A percentile compares a stretch with the other conserved stretches of the same genome.
phyloP scores from a whole-genome alignment of 2,888 invertebrate species.

The Heliconius ethilla region DNA sequence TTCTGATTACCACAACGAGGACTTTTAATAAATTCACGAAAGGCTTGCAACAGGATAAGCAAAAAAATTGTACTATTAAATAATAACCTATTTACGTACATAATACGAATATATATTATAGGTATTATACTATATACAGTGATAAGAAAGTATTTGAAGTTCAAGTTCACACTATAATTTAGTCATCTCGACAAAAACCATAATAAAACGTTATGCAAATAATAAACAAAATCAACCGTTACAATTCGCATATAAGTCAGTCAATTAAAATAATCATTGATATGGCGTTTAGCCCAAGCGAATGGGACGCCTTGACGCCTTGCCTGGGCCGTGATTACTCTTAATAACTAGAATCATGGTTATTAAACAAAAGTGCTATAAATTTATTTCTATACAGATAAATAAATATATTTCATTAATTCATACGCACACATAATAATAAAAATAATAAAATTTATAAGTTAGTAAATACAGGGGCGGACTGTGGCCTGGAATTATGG shows the following conservation, averaged over 20 bases:
- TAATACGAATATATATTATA: too few relatives aligned
- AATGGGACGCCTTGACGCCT: constrained; percentile 55
- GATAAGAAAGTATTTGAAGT: not conserved
- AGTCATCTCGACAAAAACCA: not conserved
- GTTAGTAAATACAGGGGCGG: not conserved
- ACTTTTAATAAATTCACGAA: too few relatives aligned
- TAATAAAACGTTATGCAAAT: constrained; percentile 3
- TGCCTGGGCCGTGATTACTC: constrained; percentile 51
- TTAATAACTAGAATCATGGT: constrained; percentile 52
- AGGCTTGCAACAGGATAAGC: too few relatives aligned
- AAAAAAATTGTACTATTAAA: too few relatives aligned
- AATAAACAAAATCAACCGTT: constrained; percentile 18
- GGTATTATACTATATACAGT: not conserved
- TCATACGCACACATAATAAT: not conserved
- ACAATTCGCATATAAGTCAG: constrained; percentile 13
- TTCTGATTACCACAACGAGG: not conserved
- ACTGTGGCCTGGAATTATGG: too few relatives aligned
- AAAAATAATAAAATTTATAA: not conserved
- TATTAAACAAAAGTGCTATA: constrained; percentile 38
- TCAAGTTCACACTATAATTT: not conserved
- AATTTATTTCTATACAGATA: constrained; percentile 23
- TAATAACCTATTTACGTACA: too few relatives aligned
- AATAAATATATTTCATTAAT: not conserved
- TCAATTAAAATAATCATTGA: constrained; percentile 50
- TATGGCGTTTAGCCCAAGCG: constrained; percentile 45